Evolutionary conservation across 2,888 invertebrate genomes (phyloP).

Genomic region (Drosophila tripunctata): DNA sequence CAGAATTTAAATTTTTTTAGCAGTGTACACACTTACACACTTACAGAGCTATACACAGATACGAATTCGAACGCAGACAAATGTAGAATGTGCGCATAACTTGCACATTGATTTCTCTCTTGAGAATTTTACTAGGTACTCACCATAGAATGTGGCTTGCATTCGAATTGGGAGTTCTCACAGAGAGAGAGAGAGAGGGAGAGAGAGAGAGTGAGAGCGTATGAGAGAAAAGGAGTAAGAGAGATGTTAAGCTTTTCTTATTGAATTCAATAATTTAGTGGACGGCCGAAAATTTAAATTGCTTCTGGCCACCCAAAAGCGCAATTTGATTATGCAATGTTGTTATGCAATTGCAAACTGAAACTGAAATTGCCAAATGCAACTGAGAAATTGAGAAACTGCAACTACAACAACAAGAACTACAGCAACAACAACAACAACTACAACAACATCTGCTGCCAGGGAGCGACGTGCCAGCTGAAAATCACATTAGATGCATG

Average conservation of each 20-base stretch:
- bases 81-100: constrained; percentile 70
- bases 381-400: no score
- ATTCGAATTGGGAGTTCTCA: constrained; percentile 27
- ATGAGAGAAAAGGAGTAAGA: neutral
- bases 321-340: constrained; percentile 75
- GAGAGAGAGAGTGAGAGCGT: constrained; percentile 5
- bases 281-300: constrained; percentile 70
- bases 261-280: constrained; percentile 80
- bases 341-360: constrained; percentile 45
- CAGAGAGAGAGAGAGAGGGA: constrained; percentile 2
- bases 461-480: constrained; percentile 62
- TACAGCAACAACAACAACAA: no score
- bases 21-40: neutral
- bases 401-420: neutral
- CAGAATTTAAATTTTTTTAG: no score
- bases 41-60: neutral
- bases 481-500: constrained; percentile 77
- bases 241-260: constrained; percentile 67
- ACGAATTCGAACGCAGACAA: constrained; percentile 15
- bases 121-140: constrained; percentile 45
- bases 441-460: no score
- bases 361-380: neutral
- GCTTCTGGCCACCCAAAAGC: constrained; percentile 69
- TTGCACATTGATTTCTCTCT: constrained; percentile 76
- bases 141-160: constrained; percentile 23